Percentiles rank a stretch among this genome's conserved stretches.
These are phyloP conservation scores for Linnaemya tessellans DNA, from an alignment of 2,888 invertebrate genomes.

Conservation along the genomic window DNA sequence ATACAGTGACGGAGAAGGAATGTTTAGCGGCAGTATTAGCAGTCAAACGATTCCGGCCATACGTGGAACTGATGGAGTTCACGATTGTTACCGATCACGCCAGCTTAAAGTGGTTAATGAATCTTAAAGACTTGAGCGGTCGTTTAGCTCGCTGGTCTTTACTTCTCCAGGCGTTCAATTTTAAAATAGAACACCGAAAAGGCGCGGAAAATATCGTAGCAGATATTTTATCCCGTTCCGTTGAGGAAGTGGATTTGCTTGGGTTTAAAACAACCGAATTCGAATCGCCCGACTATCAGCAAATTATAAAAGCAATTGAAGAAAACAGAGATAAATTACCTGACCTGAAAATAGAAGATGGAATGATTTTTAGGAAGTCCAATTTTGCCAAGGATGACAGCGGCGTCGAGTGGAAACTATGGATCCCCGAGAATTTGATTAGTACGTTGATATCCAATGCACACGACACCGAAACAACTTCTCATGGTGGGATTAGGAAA, in stretches of 20 bases:
- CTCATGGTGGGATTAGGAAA: too few relatives aligned
- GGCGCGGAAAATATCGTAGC: neutral
- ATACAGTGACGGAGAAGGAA: too few relatives aligned
- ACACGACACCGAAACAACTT: neutral
- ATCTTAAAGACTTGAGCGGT: too few relatives aligned
- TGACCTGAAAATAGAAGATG: neutral
- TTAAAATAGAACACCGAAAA: neutral
- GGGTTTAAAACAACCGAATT: neutral
- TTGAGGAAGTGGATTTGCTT: neutral
- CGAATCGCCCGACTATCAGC: neutral
- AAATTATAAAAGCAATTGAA: neutral
- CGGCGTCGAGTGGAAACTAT: neutral
- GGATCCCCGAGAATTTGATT: neutral
- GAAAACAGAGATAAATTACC: neutral
- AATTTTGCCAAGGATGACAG: neutral
- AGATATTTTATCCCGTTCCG: neutral
- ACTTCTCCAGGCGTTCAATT: too few relatives aligned
- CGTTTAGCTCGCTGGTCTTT: too few relatives aligned
- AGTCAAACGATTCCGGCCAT: too few relatives aligned
- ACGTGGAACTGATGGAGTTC: too few relatives aligned
- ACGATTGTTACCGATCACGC: too few relatives aligned
- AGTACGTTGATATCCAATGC: neutral
- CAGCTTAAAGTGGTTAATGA: too few relatives aligned
- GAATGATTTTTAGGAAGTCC: neutral
- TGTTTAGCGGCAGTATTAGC: too few relatives aligned